These are phyloP conservation scores for Heptranchias perlo DNA, from an alignment of 2,113 vertebrate genomes.

Conservation along the genomic window DNA sequence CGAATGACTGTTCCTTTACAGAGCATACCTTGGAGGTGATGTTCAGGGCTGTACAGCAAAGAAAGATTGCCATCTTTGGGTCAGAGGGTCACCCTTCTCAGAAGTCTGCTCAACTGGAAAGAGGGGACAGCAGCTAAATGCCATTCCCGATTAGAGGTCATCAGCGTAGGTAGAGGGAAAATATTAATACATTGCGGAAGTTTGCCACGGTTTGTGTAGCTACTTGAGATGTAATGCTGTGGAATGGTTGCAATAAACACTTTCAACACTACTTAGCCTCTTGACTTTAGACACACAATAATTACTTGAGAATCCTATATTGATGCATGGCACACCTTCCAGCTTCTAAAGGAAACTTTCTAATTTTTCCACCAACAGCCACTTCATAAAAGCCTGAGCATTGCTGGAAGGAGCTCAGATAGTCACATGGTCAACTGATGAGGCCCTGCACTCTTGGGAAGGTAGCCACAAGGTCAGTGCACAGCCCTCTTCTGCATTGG, in stretches of 20 bases:
- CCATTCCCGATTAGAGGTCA: neutral
- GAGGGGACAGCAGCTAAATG: no score
- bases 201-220: neutral
- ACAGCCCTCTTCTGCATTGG: neutral
- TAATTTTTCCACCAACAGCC: neutral
- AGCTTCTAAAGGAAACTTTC: neutral
- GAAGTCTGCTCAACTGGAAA: no score
- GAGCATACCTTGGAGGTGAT: neutral
- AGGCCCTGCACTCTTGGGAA: no score
- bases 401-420: no score
- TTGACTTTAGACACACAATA: neutral
- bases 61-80: no score
- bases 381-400: no score
- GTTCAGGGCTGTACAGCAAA: neutral
- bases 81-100: no score
- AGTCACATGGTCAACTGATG: no score
- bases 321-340: neutral
- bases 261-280: neutral
- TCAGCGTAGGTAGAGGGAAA: neutral
- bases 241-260: neutral
- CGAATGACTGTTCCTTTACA: neutral
- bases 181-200: neutral
- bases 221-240: neutral
- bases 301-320: neutral
- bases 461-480: neutral